phyloP scores from a whole-genome alignment of 1,140 invertebrate species.

The Aphaenogaster floridana region DNA sequence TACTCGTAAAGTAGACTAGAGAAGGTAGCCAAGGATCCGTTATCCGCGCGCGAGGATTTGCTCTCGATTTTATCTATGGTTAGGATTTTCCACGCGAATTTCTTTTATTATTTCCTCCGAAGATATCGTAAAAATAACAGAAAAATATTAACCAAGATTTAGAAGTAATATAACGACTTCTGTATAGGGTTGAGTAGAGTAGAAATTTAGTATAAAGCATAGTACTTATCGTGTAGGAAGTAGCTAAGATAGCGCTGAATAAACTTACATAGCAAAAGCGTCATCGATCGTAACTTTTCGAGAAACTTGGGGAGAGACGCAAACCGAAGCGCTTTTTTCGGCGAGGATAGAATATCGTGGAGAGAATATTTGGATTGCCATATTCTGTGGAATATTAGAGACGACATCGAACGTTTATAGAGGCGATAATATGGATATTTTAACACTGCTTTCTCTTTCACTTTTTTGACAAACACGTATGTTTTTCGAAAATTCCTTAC shows the following conservation, averaged over 20 bases:
- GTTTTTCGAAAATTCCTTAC: not conserved
- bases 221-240: slow-evolving; percentile 15
- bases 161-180: not conserved
- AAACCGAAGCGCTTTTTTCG: slow-evolving; percentile 23
- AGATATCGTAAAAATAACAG: slow-evolving; percentile 27
- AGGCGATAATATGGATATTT: not conserved
- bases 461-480: not conserved
- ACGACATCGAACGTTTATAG: slow-evolving; percentile 4
- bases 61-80: slow-evolving; percentile 58
- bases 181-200: not conserved
- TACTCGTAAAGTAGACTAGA: slow-evolving; percentile 46
- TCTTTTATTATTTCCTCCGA: slow-evolving; percentile 50
- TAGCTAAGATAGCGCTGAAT: slow-evolving; percentile 37
- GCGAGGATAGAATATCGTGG: not conserved
- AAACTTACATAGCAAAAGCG: slow-evolving; percentile 48
- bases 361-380: slow-evolving; percentile 34
- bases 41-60: slow-evolving; percentile 48
- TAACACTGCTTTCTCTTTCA: not conserved
- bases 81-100: slow-evolving; percentile 47
- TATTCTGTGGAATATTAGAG: slow-evolving; percentile 19
- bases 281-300: slow-evolving; percentile 64
- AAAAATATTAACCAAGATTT: slow-evolving; percentile 43
- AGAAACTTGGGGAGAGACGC: slow-evolving; percentile 22
- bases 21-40: slow-evolving; percentile 41
- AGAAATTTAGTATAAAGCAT: slow-evolving; percentile 12